Evolutionary conservation across 1,140 invertebrate genomes (phyloP), one percentile per base, ranked within the genome.

Genomic region (Magallana angulata): DNA sequence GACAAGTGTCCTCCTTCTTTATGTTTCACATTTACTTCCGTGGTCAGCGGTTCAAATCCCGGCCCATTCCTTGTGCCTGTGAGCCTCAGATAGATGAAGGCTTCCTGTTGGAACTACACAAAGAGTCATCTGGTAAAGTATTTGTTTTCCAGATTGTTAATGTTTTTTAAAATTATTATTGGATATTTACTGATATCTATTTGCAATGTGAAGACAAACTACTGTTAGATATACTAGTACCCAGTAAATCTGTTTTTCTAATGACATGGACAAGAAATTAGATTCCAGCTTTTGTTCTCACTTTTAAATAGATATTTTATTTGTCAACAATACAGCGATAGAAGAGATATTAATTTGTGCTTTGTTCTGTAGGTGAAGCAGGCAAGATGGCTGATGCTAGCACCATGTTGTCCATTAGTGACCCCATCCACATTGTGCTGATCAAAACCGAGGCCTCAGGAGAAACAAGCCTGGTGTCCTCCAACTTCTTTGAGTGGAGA

Each of bases 61-160:
- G 93, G 36, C 93, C 94, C 11, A 92, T 93, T 11, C 91, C 93
- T 3, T 94, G 94, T 92, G 93, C 94, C 4, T 94, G 93, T 92
- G 94, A 95, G 87, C 94, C 94, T 7, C 91, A 92, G 58, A 92
- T 95, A 87, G 92, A 94, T 83, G 94, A 95, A 85, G 93, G 93
- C 7, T 95, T 95, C 89, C 88, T 95, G 18, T 84, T 95, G 7
- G 94, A 95, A 88, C 89, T 95, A 8, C 94, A 95, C 89, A 94
- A 94, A 89, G 93, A 94, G 24, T 68, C 88, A 18, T 90, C 92
- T 85, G 93, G 93, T 92, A 90, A 87, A 56, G 56, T 58, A 9
- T 6, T 82, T 57, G 2, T 3, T 48, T 14, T 48, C 36, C 36
- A 4, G 36, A 48, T 48, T 48, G 36, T 48, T 48, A 48, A 48